These are phyloP conservation scores for Callorhinus ursinus DNA, from an alignment of 2,113 vertebrate genomes.

Conservation along the genomic window DNA sequence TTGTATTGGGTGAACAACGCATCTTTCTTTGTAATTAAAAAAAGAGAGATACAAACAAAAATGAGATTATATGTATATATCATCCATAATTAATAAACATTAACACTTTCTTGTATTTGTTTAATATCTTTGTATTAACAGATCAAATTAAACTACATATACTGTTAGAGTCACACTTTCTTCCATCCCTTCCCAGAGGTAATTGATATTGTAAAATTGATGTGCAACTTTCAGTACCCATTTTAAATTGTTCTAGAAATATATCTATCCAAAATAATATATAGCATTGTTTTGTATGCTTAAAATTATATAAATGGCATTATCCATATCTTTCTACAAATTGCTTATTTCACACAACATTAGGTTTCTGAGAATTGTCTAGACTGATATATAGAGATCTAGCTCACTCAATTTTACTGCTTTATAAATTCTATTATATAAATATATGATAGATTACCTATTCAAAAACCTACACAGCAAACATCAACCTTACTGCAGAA, in stretches of 20 bases:
- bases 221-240: neutral
- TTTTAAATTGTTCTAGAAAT: conserved; percentile 36
- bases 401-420: conserved; percentile 22
- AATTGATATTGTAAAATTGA: conserved; percentile 16
- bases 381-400: neutral
- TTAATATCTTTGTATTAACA: conserved; percentile 27
- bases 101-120: neutral
- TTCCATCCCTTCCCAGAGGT: neutral
- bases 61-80: neutral
- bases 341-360: conserved; percentile 26
- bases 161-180: neutral
- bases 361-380: neutral
- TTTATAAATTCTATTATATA: conserved; percentile 55
- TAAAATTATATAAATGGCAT: conserved; percentile 36
- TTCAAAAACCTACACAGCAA: neutral
- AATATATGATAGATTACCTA: conserved; percentile 37
- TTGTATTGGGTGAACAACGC: neutral
- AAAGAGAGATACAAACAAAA: neutral
- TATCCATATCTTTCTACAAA: conserved; percentile 40
- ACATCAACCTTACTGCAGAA: conserved; percentile 24
- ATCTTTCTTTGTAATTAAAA: neutral
- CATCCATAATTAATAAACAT: neutral
- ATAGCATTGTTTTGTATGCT: neutral
- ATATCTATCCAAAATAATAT: conserved; percentile 13
- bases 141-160: conserved; percentile 4